Evolutionary conservation across 2,797 vertebrate genomes (phyloP).

Genomic region (Tapera naevia): DNA sequence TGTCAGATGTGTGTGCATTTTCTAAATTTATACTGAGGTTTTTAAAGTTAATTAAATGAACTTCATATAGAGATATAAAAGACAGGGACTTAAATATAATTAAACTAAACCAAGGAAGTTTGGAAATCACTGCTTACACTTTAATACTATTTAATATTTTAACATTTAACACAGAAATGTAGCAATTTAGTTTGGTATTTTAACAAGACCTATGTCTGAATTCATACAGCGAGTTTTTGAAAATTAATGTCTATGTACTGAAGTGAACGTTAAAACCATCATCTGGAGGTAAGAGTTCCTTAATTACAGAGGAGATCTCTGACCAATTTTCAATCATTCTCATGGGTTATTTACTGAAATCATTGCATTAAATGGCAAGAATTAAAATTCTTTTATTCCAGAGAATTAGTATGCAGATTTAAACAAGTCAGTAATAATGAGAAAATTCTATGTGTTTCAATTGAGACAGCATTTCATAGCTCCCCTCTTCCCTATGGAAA

Average conservation of each 20-base stretch:
- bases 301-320: neutral
- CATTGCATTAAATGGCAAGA: neutral
- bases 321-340: neutral
- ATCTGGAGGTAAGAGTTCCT: neutral
- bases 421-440: neutral
- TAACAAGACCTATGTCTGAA: neutral
- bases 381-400: neutral
- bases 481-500: neutral
- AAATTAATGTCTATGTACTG: neutral
- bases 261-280: neutral
- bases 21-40: neutral
- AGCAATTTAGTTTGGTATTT: neutral
- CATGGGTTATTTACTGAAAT: neutral
- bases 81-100: neutral
- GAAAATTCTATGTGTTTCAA: neutral
- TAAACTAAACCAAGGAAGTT: neutral
- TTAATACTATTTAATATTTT: neutral
- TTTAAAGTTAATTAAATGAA: neutral
- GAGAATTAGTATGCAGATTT: neutral
- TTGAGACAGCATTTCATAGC: neutral
- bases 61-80: neutral
- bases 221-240: neutral
- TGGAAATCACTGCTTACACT: neutral
- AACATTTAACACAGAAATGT: neutral
- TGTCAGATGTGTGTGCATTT: neutral